Base-by-base conservation (phyloP, 2,888 invertebrate species). In the Chorisops tibialis region DNA sequence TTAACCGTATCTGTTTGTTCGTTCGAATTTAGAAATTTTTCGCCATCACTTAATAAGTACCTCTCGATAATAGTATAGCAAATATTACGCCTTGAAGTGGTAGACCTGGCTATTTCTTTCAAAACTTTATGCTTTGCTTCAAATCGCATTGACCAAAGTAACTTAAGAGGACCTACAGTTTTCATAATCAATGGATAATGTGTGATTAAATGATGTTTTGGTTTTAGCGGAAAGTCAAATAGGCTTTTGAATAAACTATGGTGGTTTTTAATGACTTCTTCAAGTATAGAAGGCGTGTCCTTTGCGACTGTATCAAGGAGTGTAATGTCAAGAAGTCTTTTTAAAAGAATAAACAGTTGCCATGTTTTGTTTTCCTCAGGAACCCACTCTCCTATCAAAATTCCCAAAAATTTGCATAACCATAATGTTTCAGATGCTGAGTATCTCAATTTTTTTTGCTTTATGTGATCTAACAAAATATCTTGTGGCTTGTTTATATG, bases 151-250 rank as follows among this genome's bases (percentile, higher is more conserved):
- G 41, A 41, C 54, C 54, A 54, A 14, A 54, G 30, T 45, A 21
- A 30, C 24, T 45, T 56, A 5, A 56, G n/a, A 30, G 51, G 61
- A 30, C 61, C 61, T 45, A 45, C 45, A 41, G 47, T 38, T 21
- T 35, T 51, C n/a, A 61, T 61, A 43, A 61, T 43, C 18, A 43
- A 21, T 35, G 61, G 41, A 22, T 61, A 61, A 43, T 61, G 61
- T 30, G 35, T 47, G 5, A 61, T 51, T 18, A 61, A 45, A 45
- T 51, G 22, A 49, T 50, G 50, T 51, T 61, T 61, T 30, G 61
- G 61, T 35, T 37, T 51, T 9, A 51, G 12, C 11, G 18, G 12
- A 12, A 38, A 12, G 35, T 51, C 37, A 19, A 51, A 51, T 16
- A 37, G 11, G 3, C 37, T 16, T 3, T 11, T 30, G 37, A 37